These are phyloP conservation scores for Tholera decimalis DNA, from an alignment of 2,888 invertebrate genomes.

Conservation along the genomic window DNA sequence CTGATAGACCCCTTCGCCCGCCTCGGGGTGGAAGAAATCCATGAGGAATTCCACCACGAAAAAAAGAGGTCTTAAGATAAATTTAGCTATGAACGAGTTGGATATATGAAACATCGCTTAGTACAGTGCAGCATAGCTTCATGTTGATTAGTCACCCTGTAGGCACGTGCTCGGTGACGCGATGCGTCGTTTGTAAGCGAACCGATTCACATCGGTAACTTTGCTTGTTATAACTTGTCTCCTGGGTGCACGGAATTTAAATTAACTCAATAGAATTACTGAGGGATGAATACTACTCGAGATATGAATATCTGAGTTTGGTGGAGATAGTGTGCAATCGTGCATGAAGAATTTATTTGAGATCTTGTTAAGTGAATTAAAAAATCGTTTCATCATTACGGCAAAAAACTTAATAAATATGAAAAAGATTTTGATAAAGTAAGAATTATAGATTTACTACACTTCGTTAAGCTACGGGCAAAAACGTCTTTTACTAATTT, in stretches of 20 bases:
- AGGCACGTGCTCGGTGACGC: conserved; percentile 72
- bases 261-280: conserved; percentile 79
- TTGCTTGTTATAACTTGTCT: conserved; percentile 87
- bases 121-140: conserved; percentile 27
- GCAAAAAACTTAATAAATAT: background rate
- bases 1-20: no score
- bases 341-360: conserved; percentile 44
- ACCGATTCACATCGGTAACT: conserved; percentile 84
- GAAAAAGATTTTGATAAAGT: background rate
- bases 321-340: conserved; percentile 69
- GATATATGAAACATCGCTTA: background rate
- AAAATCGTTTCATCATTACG: background rate
- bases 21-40: no score
- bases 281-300: conserved; percentile 70
- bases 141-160: conserved; percentile 27
- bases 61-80: background rate
- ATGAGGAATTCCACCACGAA: no score
- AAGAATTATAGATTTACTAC: background rate
- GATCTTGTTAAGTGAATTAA: conserved; percentile 26
- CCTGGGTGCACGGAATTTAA: conserved; percentile 80
- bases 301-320: conserved; percentile 62
- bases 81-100: no score
- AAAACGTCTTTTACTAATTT: background rate
- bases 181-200: conserved; percentile 76
- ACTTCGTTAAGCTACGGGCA: conserved; percentile 1